Base-by-base conservation (phyloP, 2,113 vertebrate genomes). In the Progne subis region DNA sequence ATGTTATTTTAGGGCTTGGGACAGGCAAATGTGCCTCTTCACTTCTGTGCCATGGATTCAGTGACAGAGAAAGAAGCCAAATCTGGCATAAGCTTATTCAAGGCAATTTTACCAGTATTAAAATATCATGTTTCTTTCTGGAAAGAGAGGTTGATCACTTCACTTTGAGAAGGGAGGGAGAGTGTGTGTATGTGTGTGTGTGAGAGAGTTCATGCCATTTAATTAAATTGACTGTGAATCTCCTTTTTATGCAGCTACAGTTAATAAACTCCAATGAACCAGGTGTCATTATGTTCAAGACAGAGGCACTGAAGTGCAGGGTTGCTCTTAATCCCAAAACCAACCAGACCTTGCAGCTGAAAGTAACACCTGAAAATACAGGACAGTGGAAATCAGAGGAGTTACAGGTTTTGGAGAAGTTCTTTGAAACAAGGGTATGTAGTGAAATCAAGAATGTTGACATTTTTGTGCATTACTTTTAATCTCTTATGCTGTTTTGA, bases 251-350 rank as follows among this genome's bases (percentile, higher is more conserved):
- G 18, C 94, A 99, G 99, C 97, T 99, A 82, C 98, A 99, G 81
- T 98, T 99, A 56, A 99, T 99, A 90, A 99, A 99, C 97, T 99
- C 99, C 80, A 99, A 99, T 46, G 99, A 99, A 97, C 99, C 99
- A 4, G 99, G 99, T 31, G 99, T 99, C 39, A 99, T 99, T 95
- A 99, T 99, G 99, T 99, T 99, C 97, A 99, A 99, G 96, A 99
- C 99, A 0, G 99, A 99, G 53, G 99, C 99, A 50, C 97, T 99
- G 81, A 99, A 99, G 96, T 99, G 99, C 93, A 98, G 99, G 61
- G 99, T 99, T 90, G 99, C 99, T 82, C 98, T 99, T 82, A 99
- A 99, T 98, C 99, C 99, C 86, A 99, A 99, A 98, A 99, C 99
- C 92, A 99, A 99, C 95, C 99, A 99, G 97, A 99, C 99, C 5